Conservation (phyloP, 2,888 invertebrate genomes). For the Choreutis nemorana region DNA sequence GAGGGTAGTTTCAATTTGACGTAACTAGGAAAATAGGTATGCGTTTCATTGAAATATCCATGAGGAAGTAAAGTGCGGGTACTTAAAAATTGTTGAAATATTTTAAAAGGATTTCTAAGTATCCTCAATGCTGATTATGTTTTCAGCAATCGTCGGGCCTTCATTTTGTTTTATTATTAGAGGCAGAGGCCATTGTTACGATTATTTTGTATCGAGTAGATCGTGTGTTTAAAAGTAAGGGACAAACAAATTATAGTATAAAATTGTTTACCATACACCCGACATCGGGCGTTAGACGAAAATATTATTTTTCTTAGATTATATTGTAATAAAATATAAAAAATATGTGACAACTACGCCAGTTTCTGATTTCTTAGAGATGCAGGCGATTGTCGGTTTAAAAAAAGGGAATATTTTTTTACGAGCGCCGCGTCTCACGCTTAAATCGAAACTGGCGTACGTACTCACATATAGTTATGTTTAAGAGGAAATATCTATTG, state of each 20-base stretch:
- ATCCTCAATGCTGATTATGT: no score
- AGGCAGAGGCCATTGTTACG: no score
- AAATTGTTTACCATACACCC: constrained; percentile 59
- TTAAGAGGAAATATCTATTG: constrained; percentile 67
- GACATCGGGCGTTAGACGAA: constrained; percentile 52
- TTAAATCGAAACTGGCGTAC: background rate
- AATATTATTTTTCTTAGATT: constrained; percentile 67
- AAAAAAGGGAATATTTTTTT: constrained; percentile 56
- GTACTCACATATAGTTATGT: constrained; percentile 53
- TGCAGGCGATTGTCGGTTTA: constrained; percentile 22
- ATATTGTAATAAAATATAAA: constrained; percentile 60
- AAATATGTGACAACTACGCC: constrained; percentile 26
- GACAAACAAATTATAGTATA: constrained; percentile 61
- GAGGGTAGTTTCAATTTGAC: no score
- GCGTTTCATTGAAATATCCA: no score
- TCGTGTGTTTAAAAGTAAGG: constrained; percentile 40
- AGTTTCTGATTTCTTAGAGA: constrained; percentile 7
- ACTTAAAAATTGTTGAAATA: no score
- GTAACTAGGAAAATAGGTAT: no score
- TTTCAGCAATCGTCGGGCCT: constrained; percentile 30
- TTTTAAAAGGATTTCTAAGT: no score
- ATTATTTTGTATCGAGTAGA: constrained; percentile 36
- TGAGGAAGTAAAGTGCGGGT: no score
- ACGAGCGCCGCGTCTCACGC: constrained; percentile 22
- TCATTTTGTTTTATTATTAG: constrained; percentile 23